Percentiles rank a stretch among this genome's conserved stretches.
These are phyloP conservation scores for Xenopus laevis DNA, from an alignment of 2,113 vertebrate species.

Conservation along the genomic window DNA sequence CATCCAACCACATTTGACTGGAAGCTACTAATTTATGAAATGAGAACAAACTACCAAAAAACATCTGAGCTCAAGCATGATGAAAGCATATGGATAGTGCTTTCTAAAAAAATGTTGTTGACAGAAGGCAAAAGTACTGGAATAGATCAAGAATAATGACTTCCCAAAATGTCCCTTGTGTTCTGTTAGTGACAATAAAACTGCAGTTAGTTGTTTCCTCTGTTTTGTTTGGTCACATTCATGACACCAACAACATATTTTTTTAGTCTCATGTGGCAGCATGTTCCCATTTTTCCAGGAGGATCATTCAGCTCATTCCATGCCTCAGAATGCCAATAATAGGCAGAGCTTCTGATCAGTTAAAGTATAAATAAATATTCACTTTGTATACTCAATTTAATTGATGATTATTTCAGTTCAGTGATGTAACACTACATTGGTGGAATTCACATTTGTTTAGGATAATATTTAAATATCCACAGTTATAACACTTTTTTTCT, in stretches of 20 bases:
- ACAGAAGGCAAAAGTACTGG: slow-evolving; percentile 24
- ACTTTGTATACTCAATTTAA: too few relatives aligned
- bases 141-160: slow-evolving; percentile 39
- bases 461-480: too few relatives aligned
- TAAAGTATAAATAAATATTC: too few relatives aligned
- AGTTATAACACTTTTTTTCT: too few relatives aligned
- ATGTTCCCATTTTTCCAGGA: slow-evolving; percentile 5
- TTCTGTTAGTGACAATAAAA: slow-evolving; percentile 34
- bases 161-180: slow-evolving; percentile 30
- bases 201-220: slow-evolving; percentile 33
- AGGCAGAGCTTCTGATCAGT: too few relatives aligned
- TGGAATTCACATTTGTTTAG: too few relatives aligned
- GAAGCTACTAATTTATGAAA: slow-evolving; percentile 45
- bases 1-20: slow-evolving; percentile 39
- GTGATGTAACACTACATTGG: too few relatives aligned
- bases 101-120: slow-evolving; percentile 29
- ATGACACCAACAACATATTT: slow-evolving; percentile 26
- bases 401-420: too few relatives aligned
- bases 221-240: slow-evolving; percentile 34
- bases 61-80: slow-evolving; percentile 14
- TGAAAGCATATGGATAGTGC: slow-evolving; percentile 29
- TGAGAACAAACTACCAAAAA: slow-evolving; percentile 19
- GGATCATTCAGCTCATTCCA: slow-evolving; percentile 10
- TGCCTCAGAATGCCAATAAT: slow-evolving; percentile 20
- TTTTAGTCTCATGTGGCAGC: slow-evolving; percentile 26